Percentiles rank a stretch among this genome's conserved stretches.
phyloP scores from a whole-genome alignment of 2,888 invertebrate species.

The Pedicia rivosa region DNA sequence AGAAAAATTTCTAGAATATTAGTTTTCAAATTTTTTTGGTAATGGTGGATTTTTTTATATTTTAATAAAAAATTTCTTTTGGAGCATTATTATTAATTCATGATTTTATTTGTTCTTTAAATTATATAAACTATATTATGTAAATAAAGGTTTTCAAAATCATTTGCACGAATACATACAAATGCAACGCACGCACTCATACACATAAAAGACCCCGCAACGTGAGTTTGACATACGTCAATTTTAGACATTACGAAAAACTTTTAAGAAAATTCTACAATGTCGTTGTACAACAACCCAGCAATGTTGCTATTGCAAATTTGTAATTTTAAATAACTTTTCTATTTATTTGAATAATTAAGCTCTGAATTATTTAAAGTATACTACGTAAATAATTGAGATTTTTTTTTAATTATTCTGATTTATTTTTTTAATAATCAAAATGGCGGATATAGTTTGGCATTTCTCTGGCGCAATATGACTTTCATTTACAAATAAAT shows the following conservation, averaged over 20 bases:
- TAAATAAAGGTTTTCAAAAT: neutral
- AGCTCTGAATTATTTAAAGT: neutral
- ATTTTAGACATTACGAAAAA: conserved; percentile 3
- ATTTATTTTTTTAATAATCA: neutral
- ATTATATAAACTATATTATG: neutral
- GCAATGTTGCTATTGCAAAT: no score
- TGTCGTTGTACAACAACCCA: neutral
- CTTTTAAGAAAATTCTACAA: conserved; percentile 2
- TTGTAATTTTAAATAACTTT: neutral
- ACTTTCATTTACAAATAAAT: no score
- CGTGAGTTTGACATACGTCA: conserved; percentile 10
- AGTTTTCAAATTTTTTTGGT: no score
- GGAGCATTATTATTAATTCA: neutral
- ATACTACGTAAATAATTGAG: neutral
- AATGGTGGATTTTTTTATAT: no score
- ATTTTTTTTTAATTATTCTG: neutral
- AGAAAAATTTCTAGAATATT: no score
- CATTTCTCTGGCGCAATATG: no score
- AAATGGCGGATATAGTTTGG: conserved; percentile 1
- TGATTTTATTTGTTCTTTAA: neutral
- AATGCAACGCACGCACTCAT: neutral
- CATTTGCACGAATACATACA: neutral
- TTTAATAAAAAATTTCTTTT: neutral
- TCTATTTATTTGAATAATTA: neutral
- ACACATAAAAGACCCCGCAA: neutral